Evolutionary conservation across 1,140 invertebrate genomes (phyloP), one percentile per base, ranked within the genome.

Genomic region (Brachionus plicatilis): DNA sequence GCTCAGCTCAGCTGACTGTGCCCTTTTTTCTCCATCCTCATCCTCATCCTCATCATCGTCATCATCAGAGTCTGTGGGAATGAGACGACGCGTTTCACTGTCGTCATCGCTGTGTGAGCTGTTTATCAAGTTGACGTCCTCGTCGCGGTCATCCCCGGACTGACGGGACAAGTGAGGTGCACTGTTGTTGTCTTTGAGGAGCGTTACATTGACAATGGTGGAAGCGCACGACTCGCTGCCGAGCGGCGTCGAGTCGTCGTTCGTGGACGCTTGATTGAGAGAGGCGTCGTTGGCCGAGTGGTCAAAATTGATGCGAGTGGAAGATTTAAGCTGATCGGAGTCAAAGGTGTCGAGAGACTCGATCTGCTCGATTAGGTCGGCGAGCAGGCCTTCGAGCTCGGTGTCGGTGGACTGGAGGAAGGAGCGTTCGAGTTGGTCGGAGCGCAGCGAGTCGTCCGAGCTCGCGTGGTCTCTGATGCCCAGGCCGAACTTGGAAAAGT

Each of bases 391-490:
- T 76, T 76, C 72, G n/a, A 50, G 0, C 5, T 70, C 1, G 24
- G 9, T 37, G 3, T 53, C 45, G 8, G 47, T 27, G 7, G 41
- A 37, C 2, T 76, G n/a, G 3, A 76, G 0, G 27, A 50, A 76
- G 1, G 72, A 76, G 8, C 20, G 43, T 3, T 76, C 27, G n/a
- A 76, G 33, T 8, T 76, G 5, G 27, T 76, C 12, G 2, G 72
- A 76, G 1, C 50, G 20, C 20, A 76, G 3, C 8, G 72, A 76
- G 43, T 76, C 72, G 47, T 50, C 72, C 45, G 72, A 76, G 47
- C 72, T 76, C 68, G 45, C 68, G 47, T 76, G 79, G n/a, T 82
- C 79, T 43, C 47, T 82, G 17, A 82, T 82, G 20, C 79, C 79
- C 8, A 82, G 53, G 17, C 79, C 79, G n/a, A 82, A 82, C 41